These are phyloP conservation scores for Apamea epomidion DNA, from an alignment of 2,888 invertebrate species.

Conservation along the genomic window DNA sequence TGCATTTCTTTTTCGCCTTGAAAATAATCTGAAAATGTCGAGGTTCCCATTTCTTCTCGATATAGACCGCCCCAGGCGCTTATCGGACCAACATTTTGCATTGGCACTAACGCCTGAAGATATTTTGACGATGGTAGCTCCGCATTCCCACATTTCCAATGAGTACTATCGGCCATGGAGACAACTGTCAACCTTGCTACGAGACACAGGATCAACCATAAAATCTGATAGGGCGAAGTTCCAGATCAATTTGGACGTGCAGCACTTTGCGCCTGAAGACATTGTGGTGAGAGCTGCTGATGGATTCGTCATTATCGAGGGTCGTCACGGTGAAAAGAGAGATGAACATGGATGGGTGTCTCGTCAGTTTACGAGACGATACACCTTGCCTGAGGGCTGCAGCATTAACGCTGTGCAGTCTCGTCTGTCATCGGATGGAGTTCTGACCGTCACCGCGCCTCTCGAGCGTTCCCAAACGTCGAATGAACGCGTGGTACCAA, in stretches of 20 bases:
- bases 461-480: constrained; percentile 54
- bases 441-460: constrained; percentile 92
- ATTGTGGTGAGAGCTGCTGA: constrained; percentile 93
- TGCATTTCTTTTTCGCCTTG: constrained; percentile 45
- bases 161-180: constrained; percentile 63
- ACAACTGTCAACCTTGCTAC: constrained; percentile 71
- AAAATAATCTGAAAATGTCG: constrained; percentile 59
- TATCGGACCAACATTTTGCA: constrained; percentile 79
- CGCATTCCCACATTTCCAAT: constrained; percentile 65
- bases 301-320: constrained; percentile 91
- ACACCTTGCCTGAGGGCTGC: constrained; percentile 92
- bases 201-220: constrained; percentile 84
- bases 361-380: constrained; percentile 92
- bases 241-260: constrained; percentile 93
- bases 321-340: constrained; percentile 92
- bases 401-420: constrained; percentile 92
- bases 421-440: constrained; percentile 92
- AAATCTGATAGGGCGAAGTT: constrained; percentile 90
- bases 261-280: constrained; percentile 93
- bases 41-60: constrained; percentile 63
- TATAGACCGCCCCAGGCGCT: constrained; percentile 70
- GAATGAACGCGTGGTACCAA: constrained; percentile 87
- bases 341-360: constrained; percentile 93
- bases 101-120: constrained; percentile 78
- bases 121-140: constrained; percentile 69